These are phyloP conservation scores for Dasyurus viverrinus DNA, from an alignment of 2,113 vertebrate species.

Conservation along the genomic window DNA sequence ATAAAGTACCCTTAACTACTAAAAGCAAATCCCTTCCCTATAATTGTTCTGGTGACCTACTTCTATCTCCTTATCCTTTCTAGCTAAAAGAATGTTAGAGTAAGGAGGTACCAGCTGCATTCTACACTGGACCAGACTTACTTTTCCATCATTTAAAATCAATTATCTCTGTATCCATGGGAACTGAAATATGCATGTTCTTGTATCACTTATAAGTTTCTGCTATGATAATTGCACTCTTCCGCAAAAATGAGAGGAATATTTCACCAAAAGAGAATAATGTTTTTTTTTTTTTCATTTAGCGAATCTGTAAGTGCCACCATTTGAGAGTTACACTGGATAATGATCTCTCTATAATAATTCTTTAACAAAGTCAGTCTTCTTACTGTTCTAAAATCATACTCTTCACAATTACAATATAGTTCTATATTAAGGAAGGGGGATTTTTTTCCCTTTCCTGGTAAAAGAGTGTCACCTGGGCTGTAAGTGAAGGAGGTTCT, in stretches of 20 bases:
- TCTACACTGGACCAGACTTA: background rate
- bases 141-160: background rate
- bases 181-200: background rate
- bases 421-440: background rate
- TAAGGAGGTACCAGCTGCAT: background rate
- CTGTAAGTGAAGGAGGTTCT: background rate
- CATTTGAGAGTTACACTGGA: background rate
- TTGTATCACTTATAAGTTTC: background rate
- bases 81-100: background rate
- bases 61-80: background rate
- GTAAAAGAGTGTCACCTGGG: background rate
- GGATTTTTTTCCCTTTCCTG: background rate
- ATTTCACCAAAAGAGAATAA: background rate
- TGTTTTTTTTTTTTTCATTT: background rate
- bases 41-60: background rate
- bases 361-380: background rate
- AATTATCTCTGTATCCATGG: background rate
- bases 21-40: background rate
- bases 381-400: background rate
- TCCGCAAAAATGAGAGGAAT: background rate
- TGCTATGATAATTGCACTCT: background rate
- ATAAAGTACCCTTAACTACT: background rate
- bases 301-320: background rate
- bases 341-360: background rate
- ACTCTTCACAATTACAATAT: no score